Evolutionary conservation across 1,140 invertebrate genomes (phyloP), one percentile per base, ranked within the genome.

Genomic region (Notospermus geniculatus): DNA sequence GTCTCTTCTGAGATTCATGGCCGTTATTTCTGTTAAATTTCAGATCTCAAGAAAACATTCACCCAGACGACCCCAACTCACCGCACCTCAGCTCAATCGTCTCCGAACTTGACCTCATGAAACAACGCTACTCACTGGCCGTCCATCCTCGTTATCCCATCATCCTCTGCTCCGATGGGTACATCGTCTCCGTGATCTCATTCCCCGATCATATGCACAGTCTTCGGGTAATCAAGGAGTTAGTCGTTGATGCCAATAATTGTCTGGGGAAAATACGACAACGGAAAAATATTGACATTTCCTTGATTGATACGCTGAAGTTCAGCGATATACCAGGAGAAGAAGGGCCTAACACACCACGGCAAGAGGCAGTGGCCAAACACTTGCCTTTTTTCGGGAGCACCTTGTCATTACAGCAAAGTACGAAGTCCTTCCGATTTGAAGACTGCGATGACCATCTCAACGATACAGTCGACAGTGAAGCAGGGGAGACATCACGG

Each of bases 141-240:
- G 66, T 71, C 32, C 79, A 81, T 65, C 76, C 80, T 1, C 57
- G 63, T 30, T 61, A 78, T 23, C 79, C 80, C 27, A 75, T 80
- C 27, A 53, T 81, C n/a, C 67, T 80, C 2, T 79, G 74, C 61
- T 78, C 76, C 5, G 80, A 81, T 69, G 80, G 80, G 7, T 80
- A 72, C 68, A 64, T 78, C 60, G 78, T 81, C 0, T 79, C 77
- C 25, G 64, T 64, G 11, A 19, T 67, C 22, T 41, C 57, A 52
- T 57, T 67, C 45, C 41, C 45, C 27, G 29, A 52, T 25, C 29
- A 52, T 41, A 45, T 63, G 30, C 27, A 28, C n/a, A 43, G 53
- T 15, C 25, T 62, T 27, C 27, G 32, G n/a, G 25, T 62, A 15
- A 11, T 62, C 19, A 30, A 23, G 32, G 22, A 45, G 11, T 30